Base-by-base conservation (phyloP, 2,113 vertebrate species). In the Marmota monax region DNA sequence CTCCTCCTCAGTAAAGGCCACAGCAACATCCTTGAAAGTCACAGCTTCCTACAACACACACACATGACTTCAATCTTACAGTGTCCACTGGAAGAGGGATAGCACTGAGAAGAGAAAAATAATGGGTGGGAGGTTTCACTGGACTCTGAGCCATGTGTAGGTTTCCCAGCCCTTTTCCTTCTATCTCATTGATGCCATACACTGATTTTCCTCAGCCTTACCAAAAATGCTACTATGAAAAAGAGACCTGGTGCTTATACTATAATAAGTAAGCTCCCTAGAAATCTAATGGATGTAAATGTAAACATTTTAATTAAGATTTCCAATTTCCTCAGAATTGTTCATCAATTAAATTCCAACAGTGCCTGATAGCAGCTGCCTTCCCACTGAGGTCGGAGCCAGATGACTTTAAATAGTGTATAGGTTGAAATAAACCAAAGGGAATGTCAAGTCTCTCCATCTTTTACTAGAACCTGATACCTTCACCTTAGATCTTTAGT, bases 1-100 rank as follows among this genome's bases (percentile, higher is more conserved):
- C 92, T 98, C 98, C 92, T 97, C 98, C 74, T 97, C 84, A 0
- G 58, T 92, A 85, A 98, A 98, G 79, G 90, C 48, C 90, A 98
- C 96, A 0, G 96, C 94, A 70, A 98, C 96, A 0, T 98, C 97
- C 82, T 53, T 67, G 90, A 98, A 96, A 0, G 63, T 88, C 91
- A 97, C 56, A 0, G 34, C 9, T 74, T 96, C 96, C 97, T 98
- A 78, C 16, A 69, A 69, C 65, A 27, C 20, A 92, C 45, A 95
- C 42, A 67, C 1, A 76, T 23, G 10, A 80, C 39, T 51, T 69
- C 69, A 72, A 51, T 77, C 67, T 84, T 84, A 95, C 0, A 82
- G 12, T 4, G 25, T 70, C 16, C 69, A 39, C 45, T 67, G 4
- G 32, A 20, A 53, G 11, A 65, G 39, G 2, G 39, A 2, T 0